These are phyloP conservation scores for Drosophila falleni DNA, from an alignment of 2,888 invertebrate genomes.

Conservation along the genomic window DNA sequence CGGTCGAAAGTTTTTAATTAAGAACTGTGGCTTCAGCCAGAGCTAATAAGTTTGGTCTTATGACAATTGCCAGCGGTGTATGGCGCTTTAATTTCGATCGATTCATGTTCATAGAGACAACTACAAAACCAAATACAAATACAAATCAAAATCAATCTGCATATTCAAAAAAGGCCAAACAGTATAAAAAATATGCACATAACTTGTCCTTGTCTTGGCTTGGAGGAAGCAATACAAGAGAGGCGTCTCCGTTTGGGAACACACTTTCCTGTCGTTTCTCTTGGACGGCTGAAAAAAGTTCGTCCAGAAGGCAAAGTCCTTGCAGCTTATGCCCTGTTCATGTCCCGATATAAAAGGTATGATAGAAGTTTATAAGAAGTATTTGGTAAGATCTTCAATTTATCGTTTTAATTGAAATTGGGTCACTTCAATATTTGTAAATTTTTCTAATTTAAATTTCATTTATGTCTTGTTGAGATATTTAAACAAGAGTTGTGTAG, in stretches of 20 bases:
- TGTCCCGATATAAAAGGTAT: not conserved
- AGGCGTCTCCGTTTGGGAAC: conserved; percentile 5
- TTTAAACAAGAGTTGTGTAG: too few relatives aligned
- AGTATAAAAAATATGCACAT: conserved; percentile 62
- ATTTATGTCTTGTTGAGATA: too few relatives aligned
- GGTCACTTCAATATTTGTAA: too few relatives aligned
- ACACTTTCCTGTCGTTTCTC: conserved; percentile 44
- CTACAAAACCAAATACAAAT: conserved; percentile 14
- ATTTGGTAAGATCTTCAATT: too few relatives aligned
- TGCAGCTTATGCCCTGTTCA: conserved; percentile 29
- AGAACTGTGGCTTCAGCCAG: conserved; percentile 42
- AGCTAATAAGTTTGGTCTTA: conserved; percentile 32
- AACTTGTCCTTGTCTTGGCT: conserved; percentile 50
- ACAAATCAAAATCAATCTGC: conserved; percentile 67
- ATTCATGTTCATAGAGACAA: conserved; percentile 11
- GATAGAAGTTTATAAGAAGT: too few relatives aligned
- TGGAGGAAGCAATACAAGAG: not conserved
- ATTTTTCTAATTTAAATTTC: too few relatives aligned
- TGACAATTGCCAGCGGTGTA: conserved; percentile 16
- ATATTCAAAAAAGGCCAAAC: conserved; percentile 55
- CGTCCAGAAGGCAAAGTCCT: conserved; percentile 32
- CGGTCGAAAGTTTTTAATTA: conserved; percentile 68
- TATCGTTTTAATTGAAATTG: too few relatives aligned
- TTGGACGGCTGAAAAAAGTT: conserved; percentile 43
- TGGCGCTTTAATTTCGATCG: not conserved